Base-by-base conservation (phyloP, 2,888 invertebrate genomes). In the Dione juno region DNA sequence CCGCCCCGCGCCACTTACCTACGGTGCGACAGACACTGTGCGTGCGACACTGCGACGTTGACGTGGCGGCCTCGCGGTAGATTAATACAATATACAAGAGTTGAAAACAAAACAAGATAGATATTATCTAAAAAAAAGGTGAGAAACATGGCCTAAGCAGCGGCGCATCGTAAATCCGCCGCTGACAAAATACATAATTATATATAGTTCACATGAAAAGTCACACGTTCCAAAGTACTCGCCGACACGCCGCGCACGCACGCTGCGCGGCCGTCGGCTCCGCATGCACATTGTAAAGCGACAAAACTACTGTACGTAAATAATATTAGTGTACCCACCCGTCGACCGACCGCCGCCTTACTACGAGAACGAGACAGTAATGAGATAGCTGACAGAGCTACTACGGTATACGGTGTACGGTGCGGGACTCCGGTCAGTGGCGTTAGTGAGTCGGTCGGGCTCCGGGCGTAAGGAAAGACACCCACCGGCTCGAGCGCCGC, bases 251-350 rank as follows among this genome's bases (percentile, higher is more conserved):
- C 76, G 78, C 59, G 64, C 90, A 90, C 90, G 91, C 92, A 92
- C n/a, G 88, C 88, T 88, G 87, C 88, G 80, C 86, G 84, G 28
- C 45, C 61, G 61, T 66, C 66, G 72, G 61, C 78, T 75, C 77
- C 57, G 64, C 90, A 90, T 90, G 91, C 92, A 92, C 91, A 88
- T 89, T 88, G 87, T 89, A 88, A 91, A 92, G 91, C 92, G 89
- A 89, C 91, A 90, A 90, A 89, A 90, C 92, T 92, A 92, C 92
- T 88, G 84, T 90, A 92, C 89, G 90, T 90, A 91, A 89, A 90
- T 87, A 90, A 90, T 87, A 91, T 91, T 90, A 92, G 91, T 64
- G 69, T 69, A 92, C 92, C 92, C 92, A 92, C 91, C 92, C 92
- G 85, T 87, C 78, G 85, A 89, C 89, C 90, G 91, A 89, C 89